Base-by-base conservation (phyloP, 2,797 vertebrate species). In the Taenioides sp. region DNA sequence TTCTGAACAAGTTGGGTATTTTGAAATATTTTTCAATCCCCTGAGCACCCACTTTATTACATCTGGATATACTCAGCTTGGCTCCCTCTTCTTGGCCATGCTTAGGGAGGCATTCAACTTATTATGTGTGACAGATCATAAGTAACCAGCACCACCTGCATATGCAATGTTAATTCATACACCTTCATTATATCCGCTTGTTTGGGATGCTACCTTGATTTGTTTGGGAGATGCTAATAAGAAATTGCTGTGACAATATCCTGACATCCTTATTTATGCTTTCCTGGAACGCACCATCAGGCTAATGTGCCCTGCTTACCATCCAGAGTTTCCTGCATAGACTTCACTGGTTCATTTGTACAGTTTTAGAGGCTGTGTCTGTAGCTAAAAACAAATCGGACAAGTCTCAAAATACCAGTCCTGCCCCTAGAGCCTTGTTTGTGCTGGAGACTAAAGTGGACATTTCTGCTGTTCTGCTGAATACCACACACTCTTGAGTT, bases 131-230 rank as follows among this genome's bases (percentile, higher is more conserved):
- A 66, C 65, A 66, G 47, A 52, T 66, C 47, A 31, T 47, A 65
- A 52, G 25, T 20, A 94, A 93, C 93, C 94, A 93, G 92, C 94
- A 93, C 94, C 95, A 95, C 93, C 94, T 94, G 94, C 94, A 94
- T 93, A 93, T 31, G 65, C 49, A n/a, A 27, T 11, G 49, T n/a
- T 66, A 66, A 66, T 66, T 66, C 65, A 52, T 31, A 54, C 25
- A 31, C 27, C 49, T 31, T 66, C 47, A 66, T 66, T 66, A 52
- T 66, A 52, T 52, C 65, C 27, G 43, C 47, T 66, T 65, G 43
- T 65, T 50, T 65, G 40, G 43, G 65, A 66, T 54, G 65, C 47
- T 66, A n/a, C 27, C 4, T 18, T 31, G 65, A 66, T 66, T 66
- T 52, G 65, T 66, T 66, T 31, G 25, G 49, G 17, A 52, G 65